Conservation (phyloP, 2,113 vertebrate genomes). For the Anthoscopus minutus region DNA sequence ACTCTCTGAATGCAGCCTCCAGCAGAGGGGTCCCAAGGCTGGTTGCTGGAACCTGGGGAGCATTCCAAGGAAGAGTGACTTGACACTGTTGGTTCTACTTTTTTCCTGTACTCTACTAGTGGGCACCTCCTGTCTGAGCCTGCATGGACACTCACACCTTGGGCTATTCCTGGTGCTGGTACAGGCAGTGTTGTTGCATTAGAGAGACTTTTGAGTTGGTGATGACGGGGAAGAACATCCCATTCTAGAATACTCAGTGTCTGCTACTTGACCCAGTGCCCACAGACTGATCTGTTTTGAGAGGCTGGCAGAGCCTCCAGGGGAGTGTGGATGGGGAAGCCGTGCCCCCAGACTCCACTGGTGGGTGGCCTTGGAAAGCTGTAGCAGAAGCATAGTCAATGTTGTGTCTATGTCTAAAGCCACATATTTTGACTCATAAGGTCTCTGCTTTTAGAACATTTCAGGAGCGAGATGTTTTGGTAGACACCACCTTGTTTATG, state of each 20-base stretch:
- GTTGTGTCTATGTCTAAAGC: slow-evolving; percentile 11
- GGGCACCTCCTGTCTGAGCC: neutral
- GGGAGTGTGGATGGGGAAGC: neutral
- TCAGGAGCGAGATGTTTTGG: neutral
- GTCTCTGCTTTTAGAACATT: neutral
- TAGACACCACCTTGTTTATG: neutral
- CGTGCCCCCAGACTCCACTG: neutral
- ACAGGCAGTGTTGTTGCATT: neutral
- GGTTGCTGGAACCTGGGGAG: neutral
- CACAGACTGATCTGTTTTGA: neutral
- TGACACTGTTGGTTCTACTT: neutral
- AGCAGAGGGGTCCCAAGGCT: neutral
- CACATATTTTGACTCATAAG: slow-evolving; percentile 16
- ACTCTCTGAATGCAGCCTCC: neutral
- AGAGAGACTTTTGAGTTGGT: neutral
- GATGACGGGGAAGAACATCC: neutral
- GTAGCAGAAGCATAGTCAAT: neutral
- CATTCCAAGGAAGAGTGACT: neutral
- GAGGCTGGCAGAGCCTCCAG: neutral
- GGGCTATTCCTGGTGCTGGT: neutral
- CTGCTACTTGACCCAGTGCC: neutral
- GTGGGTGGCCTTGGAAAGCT: neutral
- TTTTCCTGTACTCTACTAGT: accelerated
- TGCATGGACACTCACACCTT: neutral
- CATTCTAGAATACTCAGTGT: neutral